Base-by-base conservation (phyloP, 2,888 invertebrate genomes). In the Danaus chrysippus region DNA sequence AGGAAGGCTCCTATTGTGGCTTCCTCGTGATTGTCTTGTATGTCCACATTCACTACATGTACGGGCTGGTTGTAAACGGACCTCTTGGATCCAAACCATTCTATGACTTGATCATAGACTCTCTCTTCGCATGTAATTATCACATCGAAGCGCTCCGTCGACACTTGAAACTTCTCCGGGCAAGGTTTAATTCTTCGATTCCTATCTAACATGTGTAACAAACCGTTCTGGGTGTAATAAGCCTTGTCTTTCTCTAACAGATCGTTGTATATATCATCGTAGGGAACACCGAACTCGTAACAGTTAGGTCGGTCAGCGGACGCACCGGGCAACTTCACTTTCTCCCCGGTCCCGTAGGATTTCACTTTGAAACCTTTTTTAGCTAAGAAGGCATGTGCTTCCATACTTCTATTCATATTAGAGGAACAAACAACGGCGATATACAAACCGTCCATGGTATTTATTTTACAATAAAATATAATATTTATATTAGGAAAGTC, bases 381-480 rank as follows among this genome's bases (percentile, higher is more conserved):
- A 61, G 97, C 96, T 56, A 99, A 91, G 86, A 98, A 98, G 63
- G 97, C 97, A 91, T 99, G 99, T 13, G 99, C 99, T 91, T 99
- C 99, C 99, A 99, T 99, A 76, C 98, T 99, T 64, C 99, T 93
- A 82, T 99, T 99, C 98, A 99, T 99, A 84, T 99, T 99, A 78
- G 98, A 99, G 10, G 99, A 99, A 91, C 99, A 99, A 72, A 98
- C 97, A 61, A 99, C 98, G 23, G 99, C 99, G 75, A 99, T 93
- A 76, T 93, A 94, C 73, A 96, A 74, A 75, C 93, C 87, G 63
- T 77, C 79, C 85, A 86, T 85, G 34, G 58, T 71, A 54, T 56
- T 15, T 54, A 13, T 8, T 42, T 42, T 13, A 19, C 58, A 34
- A 19, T 13, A 19, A 57, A 34, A 19, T 43, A 17, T 43, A 34